Base-by-base conservation (phyloP, 2,888 invertebrate species). In the Ophion ventricosus region DNA sequence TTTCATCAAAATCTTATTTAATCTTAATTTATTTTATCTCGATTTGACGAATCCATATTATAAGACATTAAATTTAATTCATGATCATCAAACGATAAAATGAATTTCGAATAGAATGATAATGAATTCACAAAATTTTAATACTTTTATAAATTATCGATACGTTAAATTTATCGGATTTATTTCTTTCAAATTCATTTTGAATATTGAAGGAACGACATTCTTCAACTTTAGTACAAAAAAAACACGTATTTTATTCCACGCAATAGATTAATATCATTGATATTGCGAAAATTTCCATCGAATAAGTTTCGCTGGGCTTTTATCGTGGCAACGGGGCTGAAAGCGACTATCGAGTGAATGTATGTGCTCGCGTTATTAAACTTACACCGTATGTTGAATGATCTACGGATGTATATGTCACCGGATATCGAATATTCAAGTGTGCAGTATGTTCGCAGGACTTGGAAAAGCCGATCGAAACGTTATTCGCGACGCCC, bases 401-500 rank as follows among this genome's bases (percentile, higher is more conserved):
- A 61, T 20, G 59, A 73, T 61, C 40, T 73, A 73, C 57, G 56
- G 23, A 61, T 59, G 72, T 43, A 57, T 63, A 73, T 43, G 77
- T 77, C 77, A 77, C 63, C 35, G 23, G 83, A 80, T 73, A 83
- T 80, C 80, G 84, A 80, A 74, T 78, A 74, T 84, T 69, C 57
- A 66, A 43, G 80, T 63, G 35, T 40, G 73, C 25, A 61, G 57
- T 80, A 77, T 69, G 67, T 70, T 69, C 61, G 29, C 35, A 26
- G 70, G 49, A 56, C 73, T 59, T 43, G 78, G 77, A 54, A 77
- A 79, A 59, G 70, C n/a, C 73, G 83, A 78, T 78, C 59, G 77
- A 78, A 77, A 59, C 26, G 77, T 76, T 73, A 77, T 80, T 84
- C 80, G 83, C 56, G 63, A 80, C 66, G 73, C 59, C 66, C 49